Conservation (phyloP, 2,888 invertebrate genomes). For the Chloroclysta siterata region DNA sequence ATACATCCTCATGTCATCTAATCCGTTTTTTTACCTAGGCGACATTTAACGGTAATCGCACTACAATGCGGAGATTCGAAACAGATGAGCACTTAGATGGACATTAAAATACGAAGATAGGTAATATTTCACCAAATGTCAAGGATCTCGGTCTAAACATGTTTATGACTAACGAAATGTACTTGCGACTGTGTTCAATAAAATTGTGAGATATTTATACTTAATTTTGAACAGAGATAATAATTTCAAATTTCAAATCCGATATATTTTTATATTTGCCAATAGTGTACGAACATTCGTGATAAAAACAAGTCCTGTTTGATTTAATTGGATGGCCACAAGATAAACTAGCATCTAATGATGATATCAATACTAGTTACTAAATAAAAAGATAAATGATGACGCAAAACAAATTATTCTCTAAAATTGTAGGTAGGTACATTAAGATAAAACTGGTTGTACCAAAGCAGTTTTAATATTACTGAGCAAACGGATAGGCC, state of each 20-base stretch:
- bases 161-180: slow-evolving; percentile 40
- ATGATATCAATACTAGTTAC: slow-evolving; percentile 18
- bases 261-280: background rate
- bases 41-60: slow-evolving; percentile 35
- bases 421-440: slow-evolving; percentile 29
- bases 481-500: slow-evolving; percentile 29
- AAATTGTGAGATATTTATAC: slow-evolving; percentile 30
- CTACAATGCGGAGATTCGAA: slow-evolving; percentile 35
- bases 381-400: slow-evolving; percentile 24
- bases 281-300: slow-evolving; percentile 4
- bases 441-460: slow-evolving; percentile 31
- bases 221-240: slow-evolving; percentile 13
- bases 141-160: slow-evolving; percentile 42
- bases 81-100: slow-evolving; percentile 42
- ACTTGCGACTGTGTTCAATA: slow-evolving; percentile 33
- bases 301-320: slow-evolving; percentile 14
- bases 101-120: slow-evolving; percentile 37
- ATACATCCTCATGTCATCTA: slow-evolving; percentile 12
- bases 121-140: slow-evolving; percentile 45
- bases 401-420: slow-evolving; percentile 27
- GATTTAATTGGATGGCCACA: slow-evolving; percentile 20
- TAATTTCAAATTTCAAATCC: background rate
- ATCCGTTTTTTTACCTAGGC: slow-evolving; percentile 28
- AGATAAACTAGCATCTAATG: slow-evolving; percentile 23
- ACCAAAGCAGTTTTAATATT: slow-evolving; percentile 27